phyloP scores from a whole-genome alignment of 2,888 invertebrate genomes.

The Torymus texanus region DNA sequence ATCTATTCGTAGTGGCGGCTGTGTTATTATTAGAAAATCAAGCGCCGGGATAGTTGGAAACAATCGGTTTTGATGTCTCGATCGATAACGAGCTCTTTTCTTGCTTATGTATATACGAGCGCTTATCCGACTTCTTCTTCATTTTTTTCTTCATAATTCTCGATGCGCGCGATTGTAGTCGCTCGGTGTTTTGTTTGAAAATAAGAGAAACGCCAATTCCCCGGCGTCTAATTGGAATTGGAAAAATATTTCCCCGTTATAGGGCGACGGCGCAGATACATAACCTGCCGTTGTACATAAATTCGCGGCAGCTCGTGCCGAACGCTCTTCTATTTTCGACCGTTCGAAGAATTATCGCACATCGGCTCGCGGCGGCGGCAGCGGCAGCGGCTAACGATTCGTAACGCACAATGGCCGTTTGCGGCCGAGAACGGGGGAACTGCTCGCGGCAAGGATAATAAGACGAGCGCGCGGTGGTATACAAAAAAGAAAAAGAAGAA shows the following conservation, averaged over 20 bases:
- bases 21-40: constrained; percentile 53
- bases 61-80: constrained; percentile 49
- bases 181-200: constrained; percentile 43
- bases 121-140: no score
- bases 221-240: constrained; percentile 42
- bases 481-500: constrained; percentile 10
- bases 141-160: neutral
- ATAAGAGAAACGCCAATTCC: constrained; percentile 11
- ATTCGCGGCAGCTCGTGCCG: constrained; percentile 27
- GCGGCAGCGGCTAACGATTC: constrained; percentile 63
- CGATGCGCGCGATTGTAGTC: neutral
- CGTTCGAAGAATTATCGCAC: constrained; percentile 63
- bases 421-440: constrained; percentile 47
- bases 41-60: constrained; percentile 24
- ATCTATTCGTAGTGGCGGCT: constrained; percentile 8
- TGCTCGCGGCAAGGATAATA: neutral
- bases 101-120: neutral
- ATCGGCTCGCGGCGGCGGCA: constrained; percentile 61
- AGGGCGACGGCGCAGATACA: neutral
- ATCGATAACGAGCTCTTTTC: constrained; percentile 41
- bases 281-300: neutral
- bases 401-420: constrained; percentile 65
- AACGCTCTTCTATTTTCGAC: constrained; percentile 50
- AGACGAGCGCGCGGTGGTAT: constrained; percentile 15
- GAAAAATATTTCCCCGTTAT: constrained; percentile 41